phyloP scores from a whole-genome alignment of 92 coral and sea anemone genomes.

The Paramuricea clavata region DNA sequence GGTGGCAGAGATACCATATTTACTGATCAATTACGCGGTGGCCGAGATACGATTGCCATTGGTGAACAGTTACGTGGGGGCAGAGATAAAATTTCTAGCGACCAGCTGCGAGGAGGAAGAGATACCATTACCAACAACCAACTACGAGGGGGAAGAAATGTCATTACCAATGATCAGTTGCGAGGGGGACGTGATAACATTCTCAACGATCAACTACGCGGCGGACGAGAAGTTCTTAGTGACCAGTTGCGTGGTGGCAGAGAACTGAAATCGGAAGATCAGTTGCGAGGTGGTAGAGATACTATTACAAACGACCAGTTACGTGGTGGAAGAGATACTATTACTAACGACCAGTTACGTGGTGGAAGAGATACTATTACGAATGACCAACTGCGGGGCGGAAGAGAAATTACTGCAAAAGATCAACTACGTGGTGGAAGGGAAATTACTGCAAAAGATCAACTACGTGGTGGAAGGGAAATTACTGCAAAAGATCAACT shows the following conservation, averaged over 20 bases:
- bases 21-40: constrained; percentile 16
- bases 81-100: background rate
- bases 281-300: constrained; percentile 32
- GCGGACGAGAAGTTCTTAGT: background rate
- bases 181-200: background rate
- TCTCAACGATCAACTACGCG: background rate
- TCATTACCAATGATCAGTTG: background rate
- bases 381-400: constrained; percentile 2
- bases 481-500: background rate
- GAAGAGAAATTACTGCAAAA: background rate
- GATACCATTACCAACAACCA: background rate
- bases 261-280: background rate
- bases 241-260: constrained; percentile 33
- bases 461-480: background rate
- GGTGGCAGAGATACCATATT: constrained; percentile 8
- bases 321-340: constrained; percentile 16
- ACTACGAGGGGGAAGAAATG: constrained; percentile 17
- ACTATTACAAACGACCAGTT: constrained; percentile 11
- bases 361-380: background rate
- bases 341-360: background rate
- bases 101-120: constrained; percentile 7
- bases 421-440: constrained; percentile 22
- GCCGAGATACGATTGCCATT: background rate
- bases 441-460: background rate
- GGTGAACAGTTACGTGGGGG: constrained; percentile 19